phyloP scores from a whole-genome alignment of 1,140 invertebrate genomes.

The Papilio helenus region DNA sequence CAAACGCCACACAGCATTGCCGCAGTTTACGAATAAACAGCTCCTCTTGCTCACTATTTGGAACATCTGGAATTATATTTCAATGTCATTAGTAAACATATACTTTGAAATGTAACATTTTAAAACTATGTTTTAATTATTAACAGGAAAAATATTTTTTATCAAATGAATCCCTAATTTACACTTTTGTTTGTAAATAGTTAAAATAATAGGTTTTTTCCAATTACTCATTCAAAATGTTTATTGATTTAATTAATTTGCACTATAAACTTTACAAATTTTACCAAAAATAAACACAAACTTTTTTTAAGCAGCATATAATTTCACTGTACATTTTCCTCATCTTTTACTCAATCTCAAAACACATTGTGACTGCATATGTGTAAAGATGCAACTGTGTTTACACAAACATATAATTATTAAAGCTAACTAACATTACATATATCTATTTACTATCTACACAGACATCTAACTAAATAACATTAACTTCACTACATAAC shows the following conservation, averaged over 20 bases:
- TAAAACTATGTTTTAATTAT: not conserved
- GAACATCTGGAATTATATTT: constrained; percentile 89
- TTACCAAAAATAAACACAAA: too few relatives aligned
- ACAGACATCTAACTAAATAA: constrained; percentile 1
- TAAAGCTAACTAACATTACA: constrained; percentile 19
- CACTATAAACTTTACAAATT: not conserved
- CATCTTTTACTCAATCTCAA: not conserved
- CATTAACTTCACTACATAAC: not conserved
- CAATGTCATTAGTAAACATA: not conserved
- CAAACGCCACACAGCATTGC: constrained; percentile 99
- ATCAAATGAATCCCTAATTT: not conserved
- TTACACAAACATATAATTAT: constrained; percentile 22
- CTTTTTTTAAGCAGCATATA: not conserved
- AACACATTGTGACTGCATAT: not conserved
- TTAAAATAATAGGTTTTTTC: not conserved
- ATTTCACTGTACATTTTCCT: not conserved
- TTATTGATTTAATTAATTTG: not conserved
- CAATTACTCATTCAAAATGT: not conserved
- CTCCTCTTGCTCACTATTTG: constrained; percentile 97
- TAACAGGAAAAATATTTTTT: not conserved
- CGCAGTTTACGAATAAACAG: constrained; percentile 98
- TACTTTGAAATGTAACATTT: not conserved
- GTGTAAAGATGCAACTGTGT: not conserved
- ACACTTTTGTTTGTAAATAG: not conserved
- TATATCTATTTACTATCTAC: not conserved